Conservation (phyloP, 1,140 invertebrate genomes). For the Pentalonia nigronervosa region DNA sequence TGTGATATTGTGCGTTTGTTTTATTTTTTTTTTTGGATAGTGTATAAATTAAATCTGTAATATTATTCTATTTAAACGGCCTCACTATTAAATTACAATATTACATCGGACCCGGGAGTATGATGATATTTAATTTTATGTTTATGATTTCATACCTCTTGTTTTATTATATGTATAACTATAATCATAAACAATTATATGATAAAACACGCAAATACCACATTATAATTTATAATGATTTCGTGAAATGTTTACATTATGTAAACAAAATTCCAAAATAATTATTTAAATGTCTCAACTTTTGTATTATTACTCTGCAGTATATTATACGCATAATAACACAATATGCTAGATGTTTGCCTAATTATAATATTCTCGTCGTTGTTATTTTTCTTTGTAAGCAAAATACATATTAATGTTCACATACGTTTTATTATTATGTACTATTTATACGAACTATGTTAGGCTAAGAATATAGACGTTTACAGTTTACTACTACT, state of each 20-base stretch:
- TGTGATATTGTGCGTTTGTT: background rate
- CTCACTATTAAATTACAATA: slow-evolving; percentile 6
- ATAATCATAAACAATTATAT: background rate
- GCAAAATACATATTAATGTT: background rate
- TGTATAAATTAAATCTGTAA: background rate
- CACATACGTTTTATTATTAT: background rate
- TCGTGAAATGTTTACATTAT: background rate
- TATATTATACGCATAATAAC: background rate
- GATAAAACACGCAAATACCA: background rate
- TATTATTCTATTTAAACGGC: background rate
- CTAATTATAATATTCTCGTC: background rate
- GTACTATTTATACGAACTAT: background rate
- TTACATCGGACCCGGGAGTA: background rate
- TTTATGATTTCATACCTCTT: background rate
- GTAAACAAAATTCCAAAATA: background rate
- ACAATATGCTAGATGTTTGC: background rate
- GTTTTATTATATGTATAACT: background rate
- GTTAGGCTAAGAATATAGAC: background rate
- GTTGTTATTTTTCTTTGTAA: background rate
- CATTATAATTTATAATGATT: background rate
- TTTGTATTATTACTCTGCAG: background rate
- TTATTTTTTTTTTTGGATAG: too few relatives aligned
- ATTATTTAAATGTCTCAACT: background rate
- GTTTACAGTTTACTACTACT: background rate
- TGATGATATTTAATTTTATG: background rate